Base-by-base conservation (phyloP, 2,888 invertebrate genomes). In the Pandemis corylana region DNA sequence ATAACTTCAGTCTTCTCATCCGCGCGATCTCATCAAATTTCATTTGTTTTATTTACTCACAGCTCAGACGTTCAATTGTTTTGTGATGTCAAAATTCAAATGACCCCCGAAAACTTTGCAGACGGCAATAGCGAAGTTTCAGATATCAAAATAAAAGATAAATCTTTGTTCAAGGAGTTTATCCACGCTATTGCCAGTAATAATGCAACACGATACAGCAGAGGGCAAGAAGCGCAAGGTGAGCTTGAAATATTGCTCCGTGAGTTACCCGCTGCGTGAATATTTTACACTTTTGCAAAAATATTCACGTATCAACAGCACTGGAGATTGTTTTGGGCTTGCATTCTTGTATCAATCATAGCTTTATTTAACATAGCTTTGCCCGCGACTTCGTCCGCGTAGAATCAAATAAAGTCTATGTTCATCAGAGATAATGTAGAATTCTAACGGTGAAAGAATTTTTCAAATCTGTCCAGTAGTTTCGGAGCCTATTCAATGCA, bases 171-270 rank as follows among this genome's bases (percentile, higher is more conserved):
- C 56, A 28, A 75, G 51, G 77, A 77, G 79, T 78, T 77, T 77
- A 84, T 82, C 84, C 84, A 80, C 77, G 77, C 70, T 83, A 81
- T 78, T 81, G 81, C 80, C 76, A 78, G 80, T 83, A 80, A 82
- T 82, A 76, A 83, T 82, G 85, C 79, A 86, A 88, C 87, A 83
- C 81, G 87, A 87, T 88, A 86, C 79, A 77, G 81, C 80, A 81
- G 81, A 86, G 89, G 84, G 84, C 85, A 87, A 86, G 84, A 81
- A 83, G 65, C 63, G 85, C 83, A 83, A 86, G 86, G 84, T 88
- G 84, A 87, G 83, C 82, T 84, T 89, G 84, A 90, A 86, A 89
- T 88, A 88, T 87, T 80, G 82, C 83, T 80, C 71, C 56, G 74
- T 78, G 78, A 77, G 74, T 70, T 75, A 76, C 81, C 77, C 75